Conservation (phyloP, 2,888 invertebrate species). For the Strigamia transsilvanica region DNA sequence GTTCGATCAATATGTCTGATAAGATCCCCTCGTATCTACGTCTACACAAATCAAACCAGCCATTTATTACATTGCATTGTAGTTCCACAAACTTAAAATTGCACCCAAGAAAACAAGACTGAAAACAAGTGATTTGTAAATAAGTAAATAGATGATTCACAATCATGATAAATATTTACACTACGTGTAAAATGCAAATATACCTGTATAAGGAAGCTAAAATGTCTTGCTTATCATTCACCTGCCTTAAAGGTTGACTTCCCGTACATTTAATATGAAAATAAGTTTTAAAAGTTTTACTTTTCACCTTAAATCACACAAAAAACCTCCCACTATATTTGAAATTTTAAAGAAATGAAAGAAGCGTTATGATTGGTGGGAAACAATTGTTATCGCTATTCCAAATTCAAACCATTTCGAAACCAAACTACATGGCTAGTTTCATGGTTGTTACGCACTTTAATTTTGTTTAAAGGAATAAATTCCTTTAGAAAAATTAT, state of each 20-base stretch:
- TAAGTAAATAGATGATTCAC: background rate
- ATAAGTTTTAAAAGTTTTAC: background rate
- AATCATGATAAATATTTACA: background rate
- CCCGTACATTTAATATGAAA: background rate
- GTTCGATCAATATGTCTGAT: conserved; percentile 26
- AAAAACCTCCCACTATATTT: too few species aligned
- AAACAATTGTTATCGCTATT: background rate
- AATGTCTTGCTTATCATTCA: too few species aligned
- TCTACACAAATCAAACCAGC: conserved; percentile 17
- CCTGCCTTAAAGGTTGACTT: background rate
- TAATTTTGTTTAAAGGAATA: background rate
- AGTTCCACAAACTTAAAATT: conserved; percentile 3
- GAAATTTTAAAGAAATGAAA: background rate
- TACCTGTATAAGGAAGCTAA: too few species aligned
- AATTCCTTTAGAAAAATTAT: background rate
- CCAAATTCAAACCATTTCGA: background rate
- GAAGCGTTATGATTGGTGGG: background rate
- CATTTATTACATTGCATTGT: conserved; percentile 15
- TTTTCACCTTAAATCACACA: background rate
- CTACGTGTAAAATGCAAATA: background rate
- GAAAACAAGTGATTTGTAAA: background rate
- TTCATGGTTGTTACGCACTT: background rate
- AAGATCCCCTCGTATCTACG: background rate
- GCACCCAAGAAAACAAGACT: background rate
- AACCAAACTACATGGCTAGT: background rate